Conservation (phyloP, 2,797 vertebrate species). For the Streptopelia turtur region DNA sequence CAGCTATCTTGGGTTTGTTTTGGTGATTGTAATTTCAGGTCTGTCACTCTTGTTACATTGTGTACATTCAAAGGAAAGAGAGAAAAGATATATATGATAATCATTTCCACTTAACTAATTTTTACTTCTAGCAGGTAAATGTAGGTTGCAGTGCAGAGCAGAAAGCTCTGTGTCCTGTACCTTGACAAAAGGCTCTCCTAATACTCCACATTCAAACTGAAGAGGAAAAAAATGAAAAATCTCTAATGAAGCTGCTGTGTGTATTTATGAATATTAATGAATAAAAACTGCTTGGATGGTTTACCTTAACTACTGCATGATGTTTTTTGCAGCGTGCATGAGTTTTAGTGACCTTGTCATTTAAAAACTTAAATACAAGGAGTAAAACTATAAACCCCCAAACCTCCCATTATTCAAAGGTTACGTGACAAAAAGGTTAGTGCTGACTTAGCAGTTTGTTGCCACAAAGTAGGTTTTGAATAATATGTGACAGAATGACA, state of each 20-base stretch:
- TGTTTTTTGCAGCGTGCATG: constrained; percentile 99
- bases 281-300: constrained; percentile 99
- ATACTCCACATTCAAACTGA: constrained; percentile 96
- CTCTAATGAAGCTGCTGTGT: constrained; percentile 99
- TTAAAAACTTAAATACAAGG: constrained; percentile 82
- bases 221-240: constrained; percentile 89
- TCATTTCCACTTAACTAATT: constrained; percentile 97
- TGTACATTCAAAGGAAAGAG: constrained; percentile 93
- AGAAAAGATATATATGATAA: constrained; percentile 95
- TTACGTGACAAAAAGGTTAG: constrained; percentile 71
- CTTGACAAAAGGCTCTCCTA: constrained; percentile 91
- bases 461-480: constrained; percentile 79
- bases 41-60: constrained; percentile 99
- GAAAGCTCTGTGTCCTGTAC: constrained; percentile 87
- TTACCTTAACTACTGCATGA: constrained; percentile 99
- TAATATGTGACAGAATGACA: constrained; percentile 67
- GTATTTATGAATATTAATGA: constrained; percentile 99
- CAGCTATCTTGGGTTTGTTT: constrained; percentile 87
- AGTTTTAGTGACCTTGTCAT: constrained; percentile 93
- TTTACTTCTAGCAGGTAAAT: constrained; percentile 94
- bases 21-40: constrained; percentile 99
- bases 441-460: constrained; percentile 43
- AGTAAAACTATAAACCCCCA: constrained; percentile 84
- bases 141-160: constrained; percentile 90
- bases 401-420: constrained; percentile 88